A percentile compares a stretch with the other conserved stretches of the same genome.
Evolutionary conservation across 1,140 invertebrate species (phyloP).

Genomic region (Portunus trituberculatus): DNA sequence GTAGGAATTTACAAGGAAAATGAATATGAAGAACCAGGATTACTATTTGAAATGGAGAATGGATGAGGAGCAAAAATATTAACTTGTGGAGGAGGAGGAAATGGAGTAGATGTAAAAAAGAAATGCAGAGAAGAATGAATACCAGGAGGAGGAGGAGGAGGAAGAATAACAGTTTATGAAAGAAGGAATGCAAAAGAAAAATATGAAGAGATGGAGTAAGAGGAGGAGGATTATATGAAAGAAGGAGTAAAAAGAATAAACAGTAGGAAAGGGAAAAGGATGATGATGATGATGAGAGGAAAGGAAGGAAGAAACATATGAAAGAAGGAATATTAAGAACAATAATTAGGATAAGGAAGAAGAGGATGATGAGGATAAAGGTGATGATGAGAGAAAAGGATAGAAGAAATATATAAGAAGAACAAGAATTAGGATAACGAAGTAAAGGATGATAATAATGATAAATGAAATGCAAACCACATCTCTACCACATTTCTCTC

Average conservation of each 20-base stretch:
- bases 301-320: too few relatives aligned
- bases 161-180: neutral
- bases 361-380: neutral
- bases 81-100: neutral
- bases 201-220: too few relatives aligned
- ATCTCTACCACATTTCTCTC: constrained; percentile 40
- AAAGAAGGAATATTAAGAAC: neutral
- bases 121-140: neutral
- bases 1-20: neutral
- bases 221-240: too few relatives aligned
- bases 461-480: neutral
- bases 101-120: neutral
- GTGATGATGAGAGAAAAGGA: too few relatives aligned
- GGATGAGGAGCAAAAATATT: constrained; percentile 25
- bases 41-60: too few relatives aligned
- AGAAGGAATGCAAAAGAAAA: neutral
- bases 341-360: constrained; percentile 21
- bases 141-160: too few relatives aligned
- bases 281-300: too few relatives aligned
- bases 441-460: neutral
- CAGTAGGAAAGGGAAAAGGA: neutral
- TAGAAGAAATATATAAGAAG: too few relatives aligned
- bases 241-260: too few relatives aligned
- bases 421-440: constrained; percentile 28
- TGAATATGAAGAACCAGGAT: neutral